Base-by-base conservation (phyloP, 2,888 invertebrate genomes). In the Coecobrya sp. region DNA sequence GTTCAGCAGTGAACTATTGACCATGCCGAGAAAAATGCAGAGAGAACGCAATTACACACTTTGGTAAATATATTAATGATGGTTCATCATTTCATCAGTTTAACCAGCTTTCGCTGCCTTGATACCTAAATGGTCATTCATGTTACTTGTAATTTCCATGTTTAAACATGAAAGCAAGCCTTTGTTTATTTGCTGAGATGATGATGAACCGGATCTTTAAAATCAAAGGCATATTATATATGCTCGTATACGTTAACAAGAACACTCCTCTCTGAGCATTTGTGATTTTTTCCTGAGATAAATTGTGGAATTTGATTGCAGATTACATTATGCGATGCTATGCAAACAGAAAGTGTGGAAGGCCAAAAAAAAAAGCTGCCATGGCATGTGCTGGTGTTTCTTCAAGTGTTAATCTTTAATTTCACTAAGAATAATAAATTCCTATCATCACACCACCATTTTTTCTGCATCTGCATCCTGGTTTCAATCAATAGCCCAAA, bases 151-250 rank as follows among this genome's bases (percentile, higher is more conserved):
- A n/a, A n/a, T n/a, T n/a, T n/a, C n/a, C 36, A 36, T 36, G 36
- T 36, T 82, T 36, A 36, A 4, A 62, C 36, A 59, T 19, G 22
- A 36, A 84, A 25, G 84, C 19, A 42, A 8, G n/a, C 42, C 84
- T 84, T 84, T 84, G 65, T 84, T 84, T 62, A 55, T 11, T 81
- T 55, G 55, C 19, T 22, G n/a, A n/a, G 30, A 84, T 65, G 30
- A 84, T 65, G 30, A 45, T 87, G 87, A 87, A 87, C 87, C 87
- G 87, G 87, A 87, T 87, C 87, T 87, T n/a, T n/a, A 79, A 73
- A 87, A 79, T 79, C 84, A 62, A 65, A n/a, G n/a, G n/a, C n/a
- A n/a, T n/a, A n/a, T n/a, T n/a, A n/a, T n/a, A n/a, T n/a, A n/a
- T n/a, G n/a, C 84, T 36, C 11, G 22, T 16, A 52, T n/a, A 16